A percentile compares a stretch with the other conserved stretches of the same genome.
These are phyloP conservation scores for Notamacropus eugenii DNA, from an alignment of 2,797 vertebrate species.

Conservation along the genomic window DNA sequence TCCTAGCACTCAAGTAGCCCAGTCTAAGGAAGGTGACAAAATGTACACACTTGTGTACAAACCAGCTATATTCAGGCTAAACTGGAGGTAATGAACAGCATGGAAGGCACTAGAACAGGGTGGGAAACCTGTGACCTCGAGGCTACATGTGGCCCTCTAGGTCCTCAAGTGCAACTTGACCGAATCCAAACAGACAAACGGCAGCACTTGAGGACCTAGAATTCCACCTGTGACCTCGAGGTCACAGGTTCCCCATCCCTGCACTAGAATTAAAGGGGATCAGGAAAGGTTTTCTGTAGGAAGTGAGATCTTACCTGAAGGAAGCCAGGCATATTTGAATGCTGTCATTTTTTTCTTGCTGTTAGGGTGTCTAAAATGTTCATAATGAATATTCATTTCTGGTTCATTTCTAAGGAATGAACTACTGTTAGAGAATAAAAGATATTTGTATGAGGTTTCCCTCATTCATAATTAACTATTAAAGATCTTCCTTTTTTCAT, in stretches of 20 bases:
- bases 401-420: conserved; percentile 22
- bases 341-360: conserved; percentile 32
- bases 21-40: not conserved
- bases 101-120: too few relatives aligned
- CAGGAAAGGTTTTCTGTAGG: not conserved
- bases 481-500: conserved; percentile 10
- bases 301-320: not conserved
- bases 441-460: not conserved
- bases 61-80: not conserved
- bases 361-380: conserved; percentile 25
- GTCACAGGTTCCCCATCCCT: too few relatives aligned
- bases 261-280: not conserved
- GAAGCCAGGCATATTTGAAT: not conserved
- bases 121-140: too few relatives aligned
- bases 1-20: not conserved
- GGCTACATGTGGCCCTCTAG: too few relatives aligned
- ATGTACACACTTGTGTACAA: not conserved
- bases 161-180: too few relatives aligned
- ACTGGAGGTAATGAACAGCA: too few relatives aligned
- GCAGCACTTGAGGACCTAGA: too few relatives aligned
- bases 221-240: too few relatives aligned
- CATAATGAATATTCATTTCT: conserved; percentile 33
- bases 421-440: not conserved
- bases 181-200: too few relatives aligned
- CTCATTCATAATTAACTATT: not conserved